Conservation (phyloP, 1,140 invertebrate genomes). For the Lycorma delicatula region DNA sequence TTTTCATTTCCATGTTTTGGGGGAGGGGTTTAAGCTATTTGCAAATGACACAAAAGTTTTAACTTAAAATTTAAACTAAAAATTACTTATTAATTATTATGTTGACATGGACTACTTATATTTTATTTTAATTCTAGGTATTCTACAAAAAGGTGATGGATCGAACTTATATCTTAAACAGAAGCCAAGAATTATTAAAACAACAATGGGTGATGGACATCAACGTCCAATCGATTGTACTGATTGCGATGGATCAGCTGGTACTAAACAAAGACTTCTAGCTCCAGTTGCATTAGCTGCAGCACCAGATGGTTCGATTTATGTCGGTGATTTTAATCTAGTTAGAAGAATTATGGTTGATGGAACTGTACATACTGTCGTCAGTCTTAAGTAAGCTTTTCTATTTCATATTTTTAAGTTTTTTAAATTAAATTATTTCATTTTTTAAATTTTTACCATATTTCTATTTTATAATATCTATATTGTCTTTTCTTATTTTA, state of each 20-base stretch:
- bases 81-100: too few species aligned
- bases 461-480: constrained; percentile 5
- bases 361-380: constrained; percentile 77
- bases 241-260: constrained; percentile 62
- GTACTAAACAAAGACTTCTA: constrained; percentile 66
- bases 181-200: constrained; percentile 80
- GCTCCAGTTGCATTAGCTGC: constrained; percentile 86
- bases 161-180: constrained; percentile 93
- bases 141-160: constrained; percentile 94
- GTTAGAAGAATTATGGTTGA: constrained; percentile 83
- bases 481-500: constrained; percentile 16
- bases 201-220: constrained; percentile 88
- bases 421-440: constrained; percentile 7
- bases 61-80: too few species aligned
- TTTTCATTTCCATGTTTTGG: too few species aligned
- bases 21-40: too few species aligned
- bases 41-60: too few species aligned
- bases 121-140: constrained; percentile 53
- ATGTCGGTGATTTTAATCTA: constrained; percentile 93
- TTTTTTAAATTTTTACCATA: constrained; percentile 19
- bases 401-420: constrained; percentile 12
- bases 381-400: constrained; percentile 81
- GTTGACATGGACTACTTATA: too few species aligned
- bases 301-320: constrained; percentile 87
- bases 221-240: constrained; percentile 73